These are phyloP conservation scores for Epinephelus moara DNA, from an alignment of 2,113 vertebrate genomes.

Conservation along the genomic window DNA sequence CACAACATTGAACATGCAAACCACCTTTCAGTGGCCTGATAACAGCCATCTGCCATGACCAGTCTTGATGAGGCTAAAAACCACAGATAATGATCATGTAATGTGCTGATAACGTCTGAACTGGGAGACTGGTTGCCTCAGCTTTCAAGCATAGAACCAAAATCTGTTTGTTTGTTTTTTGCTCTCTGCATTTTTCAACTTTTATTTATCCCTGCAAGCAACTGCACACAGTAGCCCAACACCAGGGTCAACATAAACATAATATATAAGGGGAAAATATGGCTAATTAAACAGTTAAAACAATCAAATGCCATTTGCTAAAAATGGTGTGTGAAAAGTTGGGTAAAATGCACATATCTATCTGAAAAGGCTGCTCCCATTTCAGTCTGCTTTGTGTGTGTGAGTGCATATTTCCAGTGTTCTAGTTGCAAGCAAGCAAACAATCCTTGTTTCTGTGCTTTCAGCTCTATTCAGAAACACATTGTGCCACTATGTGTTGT, in stretches of 20 bases:
- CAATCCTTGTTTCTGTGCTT: conserved; percentile 1
- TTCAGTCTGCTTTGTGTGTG: not conserved
- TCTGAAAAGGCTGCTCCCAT: not conserved
- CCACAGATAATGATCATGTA: too few relatives aligned
- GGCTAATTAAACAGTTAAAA: not conserved
- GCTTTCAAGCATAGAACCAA: not conserved
- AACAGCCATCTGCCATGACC: too few relatives aligned
- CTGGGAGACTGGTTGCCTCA: too few relatives aligned
- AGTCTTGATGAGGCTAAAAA: too few relatives aligned
- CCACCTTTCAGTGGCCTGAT: too few relatives aligned
- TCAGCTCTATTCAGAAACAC: not conserved
- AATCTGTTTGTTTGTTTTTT: not conserved
- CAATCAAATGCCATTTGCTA: not conserved
- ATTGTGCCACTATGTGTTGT: not conserved
- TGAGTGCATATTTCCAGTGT: not conserved
- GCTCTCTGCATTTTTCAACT: not conserved
- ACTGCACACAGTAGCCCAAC: not conserved
- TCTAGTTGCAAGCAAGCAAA: not conserved
- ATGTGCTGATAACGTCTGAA: too few relatives aligned
- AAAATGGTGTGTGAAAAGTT: not conserved
- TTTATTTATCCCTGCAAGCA: not conserved
- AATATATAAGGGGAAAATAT: not conserved
- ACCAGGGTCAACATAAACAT: not conserved
- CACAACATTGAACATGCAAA: too few relatives aligned
- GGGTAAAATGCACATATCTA: not conserved